Evolutionary conservation across 2,888 invertebrate species (phyloP).

Genomic region (Thymelicus lineola): DNA sequence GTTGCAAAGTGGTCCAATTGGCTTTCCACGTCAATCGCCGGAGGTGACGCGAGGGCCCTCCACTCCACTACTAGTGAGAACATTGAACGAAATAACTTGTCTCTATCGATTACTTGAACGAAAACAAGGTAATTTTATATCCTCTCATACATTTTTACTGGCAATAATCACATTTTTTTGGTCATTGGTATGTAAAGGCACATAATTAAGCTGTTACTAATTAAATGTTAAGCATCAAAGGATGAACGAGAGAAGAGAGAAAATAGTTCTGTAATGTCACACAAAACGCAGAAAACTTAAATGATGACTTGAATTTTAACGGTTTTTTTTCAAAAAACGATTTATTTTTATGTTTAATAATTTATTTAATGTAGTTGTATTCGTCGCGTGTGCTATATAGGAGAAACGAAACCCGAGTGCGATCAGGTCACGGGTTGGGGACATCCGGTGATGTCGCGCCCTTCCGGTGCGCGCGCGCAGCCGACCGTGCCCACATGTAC

Average conservation of each 20-base stretch:
- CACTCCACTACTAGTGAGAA: conserved; percentile 57
- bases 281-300: not conserved
- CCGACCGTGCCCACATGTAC: conserved; percentile 70
- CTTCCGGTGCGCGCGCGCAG: conserved; percentile 79
- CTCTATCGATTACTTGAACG: conserved; percentile 24
- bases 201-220: not conserved
- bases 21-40: conserved; percentile 60
- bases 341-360: no score
- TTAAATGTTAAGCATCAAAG: not conserved
- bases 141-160: not conserved
- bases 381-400: conserved; percentile 66
- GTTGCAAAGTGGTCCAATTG: conserved; percentile 55
- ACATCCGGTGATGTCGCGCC: conserved; percentile 76
- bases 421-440: conserved; percentile 74
- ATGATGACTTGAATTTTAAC: not conserved
- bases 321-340: not conserved
- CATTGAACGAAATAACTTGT: conserved; percentile 48
- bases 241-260: not conserved
- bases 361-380: not conserved
- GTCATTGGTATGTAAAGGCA: not conserved
- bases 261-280: not conserved
- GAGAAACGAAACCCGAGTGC: conserved; percentile 68
- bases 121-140: not conserved
- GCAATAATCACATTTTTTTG: not conserved
- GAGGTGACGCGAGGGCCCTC: conserved; percentile 53